Evolutionary conservation across 1,140 invertebrate genomes (phyloP), one percentile per base, ranked within the genome.

Genomic region (Saxidomus purpurata): DNA sequence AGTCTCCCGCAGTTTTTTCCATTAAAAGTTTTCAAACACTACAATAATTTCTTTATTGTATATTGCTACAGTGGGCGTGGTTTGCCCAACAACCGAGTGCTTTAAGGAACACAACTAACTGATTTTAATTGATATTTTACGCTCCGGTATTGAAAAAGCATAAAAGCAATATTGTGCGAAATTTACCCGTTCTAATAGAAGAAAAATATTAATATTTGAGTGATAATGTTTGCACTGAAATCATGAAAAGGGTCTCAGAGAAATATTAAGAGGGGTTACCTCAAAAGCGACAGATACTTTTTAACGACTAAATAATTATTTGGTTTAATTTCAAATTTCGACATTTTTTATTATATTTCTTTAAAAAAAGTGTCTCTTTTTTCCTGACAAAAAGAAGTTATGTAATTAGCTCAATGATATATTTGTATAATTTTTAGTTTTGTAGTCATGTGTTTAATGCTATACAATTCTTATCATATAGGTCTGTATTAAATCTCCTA

Each of bases 101-200:
- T 63, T 63, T 15, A 63, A 25, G n/a, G 59, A 63, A 63, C 59
- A 9, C 6, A 28, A 63, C 59, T 63, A 63, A 63, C 59, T n/a
- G n/a, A 63, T 63, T 63, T 63, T 63, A 63, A 63, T 63, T 63
- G 59, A 63, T 63, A 63, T 63, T 63, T 25, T 63, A 63, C 59
- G 59, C 59, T 9, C 28, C 25, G n/a, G n/a, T 63, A 63, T 63
- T 63, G 59, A 63, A 28, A 63, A 28, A 63, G 59, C 19, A 63
- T 28, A 63, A 63, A 63, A n/a, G 59, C 59, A 25, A 63, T 63
- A 63, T 63, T 63, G 59, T 63, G n/a, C n/a, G 22, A 63, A 63
- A n/a, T 63, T 59, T 28, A 28, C 25, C 15, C 59, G 59, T 63
- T 63, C 59, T 63, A 22, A 63, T 63, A 28, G 19, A 9, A 25